A percentile compares a stretch with the other conserved stretches of the same genome.
Evolutionary conservation across 2,888 invertebrate species (phyloP).

Genomic region (Hirtodrosophila alboralis): DNA sequence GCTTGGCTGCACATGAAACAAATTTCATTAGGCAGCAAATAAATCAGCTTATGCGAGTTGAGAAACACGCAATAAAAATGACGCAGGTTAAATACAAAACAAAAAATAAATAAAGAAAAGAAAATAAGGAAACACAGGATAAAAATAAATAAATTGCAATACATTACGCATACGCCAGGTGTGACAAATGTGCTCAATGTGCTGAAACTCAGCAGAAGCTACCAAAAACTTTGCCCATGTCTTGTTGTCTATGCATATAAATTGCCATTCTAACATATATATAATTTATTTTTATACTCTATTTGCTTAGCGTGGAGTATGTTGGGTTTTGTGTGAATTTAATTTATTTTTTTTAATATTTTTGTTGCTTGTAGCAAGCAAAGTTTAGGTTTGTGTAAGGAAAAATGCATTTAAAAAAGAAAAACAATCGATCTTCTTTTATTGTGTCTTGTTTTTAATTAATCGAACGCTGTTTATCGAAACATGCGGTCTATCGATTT

Average conservation of each 20-base stretch:
- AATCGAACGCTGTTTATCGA: too few relatives aligned
- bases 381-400: too few relatives aligned
- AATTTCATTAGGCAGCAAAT: constrained; percentile 63
- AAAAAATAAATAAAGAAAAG: constrained; percentile 3
- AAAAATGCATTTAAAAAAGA: too few relatives aligned
- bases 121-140: neutral
- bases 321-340: too few relatives aligned
- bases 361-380: too few relatives aligned
- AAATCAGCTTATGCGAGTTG: constrained; percentile 51
- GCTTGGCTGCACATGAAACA: constrained; percentile 60
- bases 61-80: constrained; percentile 59
- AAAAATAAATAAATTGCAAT: constrained; percentile 47
- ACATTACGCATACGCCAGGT: constrained; percentile 75
- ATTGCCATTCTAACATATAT: constrained; percentile 31
- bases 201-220: too few relatives aligned
- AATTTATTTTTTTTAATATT: too few relatives aligned
- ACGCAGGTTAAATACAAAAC: neutral
- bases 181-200: constrained; percentile 61
- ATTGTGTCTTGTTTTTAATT: too few relatives aligned
- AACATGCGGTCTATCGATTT: too few relatives aligned
- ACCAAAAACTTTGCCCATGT: constrained; percentile 2
- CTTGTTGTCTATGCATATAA: constrained; percentile 51
- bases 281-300: too few relatives aligned
- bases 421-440: too few relatives aligned
- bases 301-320: too few relatives aligned